Evolutionary conservation across 2,113 vertebrate genomes (phyloP), one percentile per base, ranked within the genome.

Genomic region (Columba livia): DNA sequence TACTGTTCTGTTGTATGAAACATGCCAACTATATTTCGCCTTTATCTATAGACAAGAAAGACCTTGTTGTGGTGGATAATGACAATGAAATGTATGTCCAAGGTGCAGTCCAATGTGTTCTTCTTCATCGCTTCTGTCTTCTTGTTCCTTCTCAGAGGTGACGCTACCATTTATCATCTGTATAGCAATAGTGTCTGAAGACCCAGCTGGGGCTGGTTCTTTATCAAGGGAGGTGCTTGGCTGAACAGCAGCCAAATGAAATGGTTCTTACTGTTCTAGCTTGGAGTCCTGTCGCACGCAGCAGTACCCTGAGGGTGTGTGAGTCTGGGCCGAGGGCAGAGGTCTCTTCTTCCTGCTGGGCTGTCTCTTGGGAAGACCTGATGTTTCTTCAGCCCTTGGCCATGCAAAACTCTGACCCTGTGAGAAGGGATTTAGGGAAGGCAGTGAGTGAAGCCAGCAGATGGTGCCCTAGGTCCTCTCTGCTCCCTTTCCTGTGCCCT

Each of bases 381-480:
- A 12, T n/a, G 9, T 56, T 78, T 88, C 47, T 50, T 71, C 44
- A 69, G 44, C 28, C 54, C n/a, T 65, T 84, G 83, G 44, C 67
- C 50, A n/a, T 34, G 51, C 74, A 40, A 11, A 67, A 10, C 31
- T 18, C 61, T 82, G 89, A 94, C 88, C 90, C 47, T 25, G 21
- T 31, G 85, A 74, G 84, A 85, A 50, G 58, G 77, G 82, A 90
- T 96, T 91, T 93, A 91, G 91, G 91, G 77, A 94, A 91, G 87
- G 65, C 81, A 60, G 67, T 90, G 85, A 91, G 16, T 78, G 88
- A 94, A 97, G 91, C 97, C 96, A 97, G 94, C 96, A 97, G 97
- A 96, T 97, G 96, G 97, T 97, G 96, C 96, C 96, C 96, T 97
- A 97, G 96, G 85, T 89, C 94, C 96, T 97, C 60, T 73, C 71